Conservation (phyloP, 2,888 invertebrate species). For the Sesamia inferens region DNA sequence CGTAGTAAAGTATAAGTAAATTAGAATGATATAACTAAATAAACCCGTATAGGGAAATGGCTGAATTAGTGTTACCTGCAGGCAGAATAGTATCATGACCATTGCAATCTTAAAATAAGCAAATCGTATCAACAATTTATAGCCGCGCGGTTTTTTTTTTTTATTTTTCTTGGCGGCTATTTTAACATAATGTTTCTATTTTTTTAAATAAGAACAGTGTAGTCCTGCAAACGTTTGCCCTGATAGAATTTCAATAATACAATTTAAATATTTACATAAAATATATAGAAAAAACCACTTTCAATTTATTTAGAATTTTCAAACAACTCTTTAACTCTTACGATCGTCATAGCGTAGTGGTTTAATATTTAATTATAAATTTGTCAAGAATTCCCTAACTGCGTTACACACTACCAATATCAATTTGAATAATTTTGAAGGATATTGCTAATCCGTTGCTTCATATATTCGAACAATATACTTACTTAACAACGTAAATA, state of each 20-base stretch:
- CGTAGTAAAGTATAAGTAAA: not conserved
- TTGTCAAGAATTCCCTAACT: too few relatives aligned
- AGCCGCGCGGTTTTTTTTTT: not conserved
- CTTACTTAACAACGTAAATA: too few relatives aligned
- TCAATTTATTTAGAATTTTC: not conserved
- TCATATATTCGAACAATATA: too few relatives aligned
- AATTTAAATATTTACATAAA: not conserved
- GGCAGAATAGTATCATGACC: conserved; percentile 2
- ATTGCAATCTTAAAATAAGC: not conserved
- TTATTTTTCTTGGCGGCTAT: too few relatives aligned
- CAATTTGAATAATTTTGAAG: too few relatives aligned
- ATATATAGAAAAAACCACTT: not conserved
- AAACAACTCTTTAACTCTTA: too few relatives aligned
- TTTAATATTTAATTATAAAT: too few relatives aligned
- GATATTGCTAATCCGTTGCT: too few relatives aligned
- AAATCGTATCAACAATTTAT: not conserved
- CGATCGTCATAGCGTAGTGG: too few relatives aligned
- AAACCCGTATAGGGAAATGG: not conserved
- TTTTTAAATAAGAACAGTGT: too few relatives aligned
- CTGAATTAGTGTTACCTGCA: not conserved
- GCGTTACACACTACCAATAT: too few relatives aligned
- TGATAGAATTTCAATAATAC: not conserved
- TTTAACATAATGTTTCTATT: not conserved
- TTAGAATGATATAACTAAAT: not conserved
- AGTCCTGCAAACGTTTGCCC: not conserved